Percentiles rank a stretch among this genome's conserved stretches.
Evolutionary conservation across 92 coral and sea anemone genomes (phyloP).

Genomic region (Meandrina meandrites): DNA sequence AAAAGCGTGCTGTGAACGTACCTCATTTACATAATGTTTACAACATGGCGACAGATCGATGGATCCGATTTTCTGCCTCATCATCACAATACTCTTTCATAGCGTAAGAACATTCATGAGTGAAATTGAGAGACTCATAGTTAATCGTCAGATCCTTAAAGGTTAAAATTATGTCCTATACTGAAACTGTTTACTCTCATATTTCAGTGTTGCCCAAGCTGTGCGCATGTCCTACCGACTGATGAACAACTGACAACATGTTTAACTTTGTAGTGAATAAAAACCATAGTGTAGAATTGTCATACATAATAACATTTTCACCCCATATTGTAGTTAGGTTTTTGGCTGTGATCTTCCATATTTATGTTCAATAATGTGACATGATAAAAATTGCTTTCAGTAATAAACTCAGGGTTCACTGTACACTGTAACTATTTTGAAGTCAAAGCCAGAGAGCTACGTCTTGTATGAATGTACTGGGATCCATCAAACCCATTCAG

Average conservation of each 20-base stretch:
- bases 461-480: background rate
- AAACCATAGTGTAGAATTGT: background rate
- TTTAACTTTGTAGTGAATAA: too few relatives aligned
- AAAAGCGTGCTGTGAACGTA: too few relatives aligned
- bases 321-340: background rate
- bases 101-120: too few relatives aligned
- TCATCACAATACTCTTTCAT: too few relatives aligned
- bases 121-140: too few relatives aligned
- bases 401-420: background rate
- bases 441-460: background rate
- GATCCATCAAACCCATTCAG: background rate
- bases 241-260: constrained; percentile 30
- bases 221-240: constrained; percentile 81
- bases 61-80: too few relatives aligned
- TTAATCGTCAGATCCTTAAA: too few relatives aligned
- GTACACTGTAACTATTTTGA: background rate
- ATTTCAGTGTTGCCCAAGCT: constrained; percentile 72
- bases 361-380: background rate
- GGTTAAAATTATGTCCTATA: too few relatives aligned
- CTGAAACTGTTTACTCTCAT: background rate
- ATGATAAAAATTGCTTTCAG: background rate
- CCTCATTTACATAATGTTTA: too few relatives aligned
- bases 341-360: background rate
- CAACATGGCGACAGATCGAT: too few relatives aligned
- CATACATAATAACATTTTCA: background rate